A percentile compares a stretch with the other conserved stretches of the same genome.
These are phyloP conservation scores for Alligator sinensis DNA, from an alignment of 2,113 vertebrate species.

Conservation along the genomic window DNA sequence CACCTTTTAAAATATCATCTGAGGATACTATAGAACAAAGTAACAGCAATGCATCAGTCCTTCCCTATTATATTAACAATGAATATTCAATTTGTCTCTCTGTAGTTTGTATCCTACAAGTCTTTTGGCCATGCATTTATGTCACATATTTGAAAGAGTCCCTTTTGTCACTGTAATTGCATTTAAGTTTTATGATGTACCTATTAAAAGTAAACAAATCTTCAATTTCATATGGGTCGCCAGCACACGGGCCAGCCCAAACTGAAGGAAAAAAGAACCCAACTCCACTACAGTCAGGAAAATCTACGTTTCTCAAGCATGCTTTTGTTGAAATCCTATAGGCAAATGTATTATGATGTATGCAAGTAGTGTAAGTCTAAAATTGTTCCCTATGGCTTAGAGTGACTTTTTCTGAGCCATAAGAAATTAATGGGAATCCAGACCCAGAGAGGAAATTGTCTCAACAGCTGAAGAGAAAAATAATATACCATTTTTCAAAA, in stretches of 20 bases:
- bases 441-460: conserved; percentile 47
- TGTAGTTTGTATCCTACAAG: conserved; percentile 23
- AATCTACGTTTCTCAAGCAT: conserved; percentile 4
- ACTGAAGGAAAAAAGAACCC: not conserved
- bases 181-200: conserved; percentile 24
- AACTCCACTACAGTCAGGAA: not conserved
- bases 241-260: not conserved
- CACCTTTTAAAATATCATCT: conserved; percentile 59
- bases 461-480: conserved; percentile 59
- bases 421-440: conserved; percentile 41
- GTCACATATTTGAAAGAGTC: conserved; percentile 19
- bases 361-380: not conserved
- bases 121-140: conserved; percentile 21
- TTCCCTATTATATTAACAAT: conserved; percentile 52
- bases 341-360: conserved; percentile 28
- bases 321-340: not conserved
- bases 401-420: conserved; percentile 15
- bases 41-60: conserved; percentile 34
- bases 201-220: not conserved
- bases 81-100: conserved; percentile 52
- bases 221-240: not conserved
- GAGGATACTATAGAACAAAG: conserved; percentile 47
- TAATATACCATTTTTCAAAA: conserved; percentile 63
- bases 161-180: conserved; percentile 28
- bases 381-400: conserved; percentile 23